Percentiles rank a stretch among this genome's conserved stretches.
Conservation (phyloP, 2,797 vertebrate genomes). For the Etheostoma perlongum region DNA sequence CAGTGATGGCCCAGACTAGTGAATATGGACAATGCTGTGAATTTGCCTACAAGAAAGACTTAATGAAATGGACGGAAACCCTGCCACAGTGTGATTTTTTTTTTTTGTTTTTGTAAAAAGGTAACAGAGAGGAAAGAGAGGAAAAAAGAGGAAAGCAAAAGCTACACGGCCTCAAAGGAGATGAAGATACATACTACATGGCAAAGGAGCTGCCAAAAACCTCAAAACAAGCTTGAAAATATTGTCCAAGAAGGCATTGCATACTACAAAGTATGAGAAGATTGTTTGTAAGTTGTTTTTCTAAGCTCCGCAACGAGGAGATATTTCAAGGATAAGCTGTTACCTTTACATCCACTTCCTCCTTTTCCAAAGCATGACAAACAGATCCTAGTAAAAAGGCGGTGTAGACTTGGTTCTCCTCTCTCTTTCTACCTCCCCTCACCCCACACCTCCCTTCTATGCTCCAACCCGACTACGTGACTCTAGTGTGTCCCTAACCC, state of each 20-base stretch:
- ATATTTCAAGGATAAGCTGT: conserved; percentile 74
- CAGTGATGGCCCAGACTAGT: conserved; percentile 76
- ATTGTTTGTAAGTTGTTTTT: conserved; percentile 69
- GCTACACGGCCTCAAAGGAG: conserved; percentile 72
- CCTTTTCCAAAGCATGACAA: conserved; percentile 88
- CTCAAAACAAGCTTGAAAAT: conserved; percentile 73
- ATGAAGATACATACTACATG: conserved; percentile 44
- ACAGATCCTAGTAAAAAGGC: conserved; percentile 73
- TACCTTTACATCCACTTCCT: conserved; percentile 81
- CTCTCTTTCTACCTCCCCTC: conserved; percentile 83
- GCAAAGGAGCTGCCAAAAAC: conserved; percentile 78
- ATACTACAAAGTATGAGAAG: conserved; percentile 61
- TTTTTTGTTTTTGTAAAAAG: conserved; percentile 63
- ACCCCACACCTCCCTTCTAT: conserved; percentile 61
- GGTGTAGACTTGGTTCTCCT: conserved; percentile 83
- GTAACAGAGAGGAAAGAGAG: conserved; percentile 58
- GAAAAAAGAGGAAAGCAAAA: conserved; percentile 53
- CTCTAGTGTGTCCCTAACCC: conserved; percentile 53
- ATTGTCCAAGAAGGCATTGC: conserved; percentile 68
- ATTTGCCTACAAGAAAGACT: conserved; percentile 66
- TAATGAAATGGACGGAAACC: conserved; percentile 67
- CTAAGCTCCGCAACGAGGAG: conserved; percentile 70
- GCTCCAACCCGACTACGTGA: conserved; percentile 68
- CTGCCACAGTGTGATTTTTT: conserved; percentile 76
- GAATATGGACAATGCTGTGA: conserved; percentile 79